Base-by-base conservation (phyloP, 2,797 vertebrate genomes). In the Chaetodon trifasciatus region DNA sequence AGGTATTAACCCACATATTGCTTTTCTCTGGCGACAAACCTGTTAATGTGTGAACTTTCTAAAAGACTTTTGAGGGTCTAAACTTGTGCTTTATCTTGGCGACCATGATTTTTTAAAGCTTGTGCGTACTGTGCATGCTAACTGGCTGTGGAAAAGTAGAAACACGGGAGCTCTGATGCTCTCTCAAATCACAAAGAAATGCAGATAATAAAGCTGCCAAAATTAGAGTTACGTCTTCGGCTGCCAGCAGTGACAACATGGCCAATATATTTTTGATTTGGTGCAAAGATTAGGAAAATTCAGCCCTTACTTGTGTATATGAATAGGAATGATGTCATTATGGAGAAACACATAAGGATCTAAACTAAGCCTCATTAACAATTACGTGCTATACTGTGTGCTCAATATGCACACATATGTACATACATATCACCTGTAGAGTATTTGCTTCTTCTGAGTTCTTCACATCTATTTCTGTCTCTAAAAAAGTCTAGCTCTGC, bases 381-480 rank as follows among this genome's bases (percentile, higher is more conserved):
- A 57, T 68, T 16, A 64, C 15, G 39, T 55, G 13, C 23, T 12
- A 12, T 65, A 39, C 32, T 28, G 19, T 69, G 49, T 57, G 21
- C 55, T 85, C 44, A 74, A 12, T 60, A 23, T 40, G 37, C 40
- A 46, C 56, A 76, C 76, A 72, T 57, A 32, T 70, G 46, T 63
- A 72, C 71, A 32, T 71, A 64, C 40, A 17, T 64, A 68, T 86
- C 67, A 79, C 69, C 40, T 78, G 57, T 64, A 68, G 67, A 71
- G 35, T 73, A 65, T 82, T 79, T 87, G 57, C 6, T 62, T 53
- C 67, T 69, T 55, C 23, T 5, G 35, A 56, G 40, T 23, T 76
- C 63, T 86, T 56, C 57, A 40, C 5, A 3, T 76, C 61, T 84
- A 50, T 88, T 90, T 82, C 47, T 70, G 42, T 56, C 32, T 75